A percentile compares a stretch with the other conserved stretches of the same genome.
Conservation (phyloP, 2,888 invertebrate species). For the Parascotia fuliginaria region DNA sequence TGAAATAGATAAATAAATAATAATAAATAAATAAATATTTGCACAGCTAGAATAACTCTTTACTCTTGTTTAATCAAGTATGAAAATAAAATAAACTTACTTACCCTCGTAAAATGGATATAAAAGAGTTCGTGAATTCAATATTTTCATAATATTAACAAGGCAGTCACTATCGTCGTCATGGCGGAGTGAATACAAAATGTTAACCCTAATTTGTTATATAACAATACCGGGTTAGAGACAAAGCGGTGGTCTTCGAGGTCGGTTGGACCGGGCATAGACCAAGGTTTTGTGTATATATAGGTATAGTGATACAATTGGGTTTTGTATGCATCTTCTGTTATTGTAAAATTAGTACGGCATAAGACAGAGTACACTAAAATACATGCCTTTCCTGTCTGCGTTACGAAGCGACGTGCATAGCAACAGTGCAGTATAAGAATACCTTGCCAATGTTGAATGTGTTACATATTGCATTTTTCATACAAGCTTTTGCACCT, state of each 20-base stretch:
- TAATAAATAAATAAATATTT: no score
- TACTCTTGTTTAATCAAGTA: background rate
- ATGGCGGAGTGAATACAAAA: constrained; percentile 1
- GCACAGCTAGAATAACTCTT: no score
- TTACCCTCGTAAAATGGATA: background rate
- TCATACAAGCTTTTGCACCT: no score
- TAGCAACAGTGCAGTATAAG: no score
- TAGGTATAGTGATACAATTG: background rate
- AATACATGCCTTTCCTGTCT: no score
- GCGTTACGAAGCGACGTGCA: no score
- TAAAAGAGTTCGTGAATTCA: background rate
- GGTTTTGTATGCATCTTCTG: background rate
- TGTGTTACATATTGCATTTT: no score
- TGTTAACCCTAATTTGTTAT: background rate
- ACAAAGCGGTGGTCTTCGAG: background rate
- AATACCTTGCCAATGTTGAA: no score
- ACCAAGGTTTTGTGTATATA: background rate
- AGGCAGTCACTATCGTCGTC: background rate
- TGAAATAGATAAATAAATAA: no score
- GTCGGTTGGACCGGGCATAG: background rate
- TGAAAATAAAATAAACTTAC: background rate
- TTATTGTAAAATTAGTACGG: background rate
- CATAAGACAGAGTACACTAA: no score
- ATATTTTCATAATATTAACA: constrained; percentile 1
- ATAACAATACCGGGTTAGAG: background rate